These are phyloP conservation scores for Psettodes erumei DNA, from an alignment of 2,113 vertebrate species.

Conservation along the genomic window DNA sequence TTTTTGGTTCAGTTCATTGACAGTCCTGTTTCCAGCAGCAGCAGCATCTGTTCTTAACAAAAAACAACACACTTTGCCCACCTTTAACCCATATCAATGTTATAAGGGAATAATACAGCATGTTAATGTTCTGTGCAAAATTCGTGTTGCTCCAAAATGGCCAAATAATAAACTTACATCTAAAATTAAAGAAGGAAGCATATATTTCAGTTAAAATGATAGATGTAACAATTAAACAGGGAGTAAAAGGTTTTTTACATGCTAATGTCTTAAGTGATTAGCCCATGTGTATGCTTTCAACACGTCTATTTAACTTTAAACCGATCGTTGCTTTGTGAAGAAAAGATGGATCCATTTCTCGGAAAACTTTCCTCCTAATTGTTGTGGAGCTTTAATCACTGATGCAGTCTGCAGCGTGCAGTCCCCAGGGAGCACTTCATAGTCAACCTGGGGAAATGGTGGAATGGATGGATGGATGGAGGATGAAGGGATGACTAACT, in stretches of 20 bases:
- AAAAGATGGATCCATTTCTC: constrained; percentile 7
- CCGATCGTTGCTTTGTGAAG: constrained; percentile 9
- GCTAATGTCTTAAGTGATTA: neutral
- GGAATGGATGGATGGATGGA: constrained; percentile 44
- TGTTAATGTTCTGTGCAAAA: neutral
- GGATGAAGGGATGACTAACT: constrained; percentile 61
- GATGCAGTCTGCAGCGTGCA: constrained; percentile 41
- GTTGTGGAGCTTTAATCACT: constrained; percentile 45
- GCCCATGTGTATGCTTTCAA: neutral
- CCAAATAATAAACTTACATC: neutral
- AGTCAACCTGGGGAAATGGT: constrained; percentile 47
- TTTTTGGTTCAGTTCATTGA: too few relatives aligned
- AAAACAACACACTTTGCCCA: neutral
- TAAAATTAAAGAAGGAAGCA: neutral
- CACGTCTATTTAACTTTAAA: neutral
- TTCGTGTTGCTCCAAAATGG: neutral
- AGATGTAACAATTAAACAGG: neutral
- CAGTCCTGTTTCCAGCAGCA: neutral
- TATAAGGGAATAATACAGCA: neutral
- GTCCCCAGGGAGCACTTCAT: constrained; percentile 51
- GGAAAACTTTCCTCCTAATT: constrained; percentile 59
- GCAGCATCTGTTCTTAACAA: neutral
- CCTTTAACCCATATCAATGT: neutral
- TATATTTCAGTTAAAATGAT: neutral
- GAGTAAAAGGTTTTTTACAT: neutral